Percentiles rank a stretch among this genome's conserved stretches.
Evolutionary conservation across 2,113 vertebrate genomes (phyloP).

Genomic region (Rhinolophus ferrumequinum): DNA sequence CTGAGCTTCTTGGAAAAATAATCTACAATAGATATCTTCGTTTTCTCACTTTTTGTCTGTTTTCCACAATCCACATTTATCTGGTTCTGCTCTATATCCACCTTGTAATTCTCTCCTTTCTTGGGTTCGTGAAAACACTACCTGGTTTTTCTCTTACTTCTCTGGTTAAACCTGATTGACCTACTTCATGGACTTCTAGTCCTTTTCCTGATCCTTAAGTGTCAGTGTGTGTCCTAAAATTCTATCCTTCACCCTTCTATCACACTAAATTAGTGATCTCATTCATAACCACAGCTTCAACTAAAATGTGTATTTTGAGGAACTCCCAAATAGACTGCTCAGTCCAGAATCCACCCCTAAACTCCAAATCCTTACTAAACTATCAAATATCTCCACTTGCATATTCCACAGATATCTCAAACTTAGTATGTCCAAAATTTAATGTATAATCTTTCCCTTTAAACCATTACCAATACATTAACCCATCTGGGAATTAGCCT

Average conservation of each 20-base stretch:
- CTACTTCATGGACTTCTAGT: background rate
- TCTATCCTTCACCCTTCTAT: background rate
- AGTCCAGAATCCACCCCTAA: background rate
- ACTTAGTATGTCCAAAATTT: background rate
- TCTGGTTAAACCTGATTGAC: background rate
- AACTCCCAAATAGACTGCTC: slow-evolving; percentile 29
- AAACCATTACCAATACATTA: slow-evolving; percentile 3
- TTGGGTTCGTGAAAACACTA: slow-evolving; percentile 11
- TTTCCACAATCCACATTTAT: background rate
- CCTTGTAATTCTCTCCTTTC: background rate
- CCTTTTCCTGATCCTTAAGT: background rate
- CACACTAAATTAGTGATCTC: background rate
- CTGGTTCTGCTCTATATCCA: slow-evolving; percentile 6
- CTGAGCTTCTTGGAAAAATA: background rate
- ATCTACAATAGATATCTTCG: background rate
- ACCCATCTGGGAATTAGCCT: slow-evolving; percentile 24
- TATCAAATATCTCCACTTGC: slow-evolving; percentile 17
- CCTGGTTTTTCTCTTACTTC: slow-evolving; percentile 10
- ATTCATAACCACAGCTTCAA: background rate
- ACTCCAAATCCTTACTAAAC: background rate
- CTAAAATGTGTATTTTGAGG: background rate
- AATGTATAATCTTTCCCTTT: background rate
- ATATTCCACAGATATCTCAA: background rate
- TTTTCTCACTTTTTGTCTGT: background rate
- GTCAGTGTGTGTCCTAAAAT: background rate